Conservation (phyloP, 2,113 vertebrate genomes). For the Anolis sagrei region DNA sequence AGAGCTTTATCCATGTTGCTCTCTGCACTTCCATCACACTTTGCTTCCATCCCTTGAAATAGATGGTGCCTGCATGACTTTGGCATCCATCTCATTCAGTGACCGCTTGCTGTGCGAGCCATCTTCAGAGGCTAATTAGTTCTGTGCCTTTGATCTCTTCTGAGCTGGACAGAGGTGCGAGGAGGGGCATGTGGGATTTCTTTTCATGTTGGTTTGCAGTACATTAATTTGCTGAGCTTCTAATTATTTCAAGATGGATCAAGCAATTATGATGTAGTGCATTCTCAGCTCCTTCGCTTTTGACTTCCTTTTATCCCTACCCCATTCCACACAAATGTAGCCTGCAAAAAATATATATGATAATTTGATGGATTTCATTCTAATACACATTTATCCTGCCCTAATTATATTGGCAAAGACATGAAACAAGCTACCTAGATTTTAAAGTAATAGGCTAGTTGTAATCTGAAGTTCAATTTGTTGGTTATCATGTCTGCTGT, state of each 20-base stretch:
- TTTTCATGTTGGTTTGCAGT: conserved; percentile 2
- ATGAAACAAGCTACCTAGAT: conserved; percentile 10
- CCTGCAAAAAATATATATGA: background rate
- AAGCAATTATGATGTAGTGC: conserved; percentile 1
- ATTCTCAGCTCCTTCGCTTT: background rate
- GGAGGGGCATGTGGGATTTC: background rate
- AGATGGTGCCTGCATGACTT: background rate
- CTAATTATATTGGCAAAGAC: conserved; percentile 16
- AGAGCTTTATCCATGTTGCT: background rate
- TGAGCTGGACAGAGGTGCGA: background rate
- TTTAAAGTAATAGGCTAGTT: conserved; percentile 1
- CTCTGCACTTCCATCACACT: background rate
- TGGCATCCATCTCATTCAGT: conserved; percentile 6
- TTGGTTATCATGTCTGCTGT: conserved; percentile 8
- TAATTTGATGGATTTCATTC: conserved; percentile 6
- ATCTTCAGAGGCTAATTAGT: conserved; percentile 29
- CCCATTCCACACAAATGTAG: background rate
- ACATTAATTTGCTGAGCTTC: background rate
- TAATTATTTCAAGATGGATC: conserved; percentile 31
- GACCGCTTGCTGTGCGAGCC: background rate
- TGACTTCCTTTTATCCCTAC: conserved; percentile 10
- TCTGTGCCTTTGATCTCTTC: conserved; percentile 24
- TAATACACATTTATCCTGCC: conserved; percentile 15
- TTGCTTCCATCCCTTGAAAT: background rate
- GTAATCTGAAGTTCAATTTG: background rate